Percentiles rank a stretch among this genome's conserved stretches.
These are phyloP conservation scores for Urechis unicinctus DNA, from an alignment of 2,888 invertebrate genomes.

Conservation along the genomic window DNA sequence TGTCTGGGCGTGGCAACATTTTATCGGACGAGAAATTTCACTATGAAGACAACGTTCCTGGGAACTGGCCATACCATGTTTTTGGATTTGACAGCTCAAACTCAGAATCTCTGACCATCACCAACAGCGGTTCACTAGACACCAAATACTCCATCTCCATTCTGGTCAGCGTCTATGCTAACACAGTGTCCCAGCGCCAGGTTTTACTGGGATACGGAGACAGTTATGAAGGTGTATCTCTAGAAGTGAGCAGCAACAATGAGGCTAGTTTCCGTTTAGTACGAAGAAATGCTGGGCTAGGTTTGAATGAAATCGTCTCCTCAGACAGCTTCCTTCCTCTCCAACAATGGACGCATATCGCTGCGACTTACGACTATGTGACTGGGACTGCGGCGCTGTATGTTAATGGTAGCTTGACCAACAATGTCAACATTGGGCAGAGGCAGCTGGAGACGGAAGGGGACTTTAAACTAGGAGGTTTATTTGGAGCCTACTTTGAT, in stretches of 20 bases:
- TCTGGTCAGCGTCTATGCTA: constrained; percentile 6
- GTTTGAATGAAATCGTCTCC: background rate
- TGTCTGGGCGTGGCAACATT: constrained; percentile 4
- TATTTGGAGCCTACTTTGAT: background rate
- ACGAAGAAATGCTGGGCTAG: background rate
- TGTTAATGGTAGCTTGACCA: background rate
- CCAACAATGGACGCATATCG: constrained; percentile 2
- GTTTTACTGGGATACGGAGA: constrained; percentile 3
- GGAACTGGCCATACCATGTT: constrained; percentile 5
- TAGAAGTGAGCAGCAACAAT: background rate
- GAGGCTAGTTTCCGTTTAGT: background rate
- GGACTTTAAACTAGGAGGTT: background rate
- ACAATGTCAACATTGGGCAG: background rate
- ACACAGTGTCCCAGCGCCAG: background rate
- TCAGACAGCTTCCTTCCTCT: background rate
- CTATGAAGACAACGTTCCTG: background rate
- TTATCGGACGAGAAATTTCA: background rate
- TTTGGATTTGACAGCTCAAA: background rate
- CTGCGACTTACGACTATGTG: constrained; percentile 4
- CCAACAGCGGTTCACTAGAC: constrained; percentile 7
- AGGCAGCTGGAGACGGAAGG: constrained; percentile 2
- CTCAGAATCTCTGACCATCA: background rate
- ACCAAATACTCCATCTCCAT: constrained; percentile 8
- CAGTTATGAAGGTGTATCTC: background rate
- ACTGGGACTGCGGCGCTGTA: constrained; percentile 1